Percentiles rank a stretch among this genome's conserved stretches.
phyloP scores from a whole-genome alignment of 2,888 invertebrate genomes.

The Tipula confusa region DNA sequence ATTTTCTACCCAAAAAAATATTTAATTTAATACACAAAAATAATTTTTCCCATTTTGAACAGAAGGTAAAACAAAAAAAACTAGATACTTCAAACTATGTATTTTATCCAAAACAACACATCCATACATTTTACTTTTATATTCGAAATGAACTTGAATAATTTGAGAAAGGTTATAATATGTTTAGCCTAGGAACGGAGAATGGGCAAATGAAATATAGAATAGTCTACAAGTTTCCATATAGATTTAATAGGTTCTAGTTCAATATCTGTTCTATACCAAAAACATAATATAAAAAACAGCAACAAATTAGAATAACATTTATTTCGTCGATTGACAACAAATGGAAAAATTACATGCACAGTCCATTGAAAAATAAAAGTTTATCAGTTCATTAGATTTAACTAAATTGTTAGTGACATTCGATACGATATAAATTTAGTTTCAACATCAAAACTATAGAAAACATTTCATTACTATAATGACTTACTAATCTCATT shows the following conservation, averaged over 20 bases:
- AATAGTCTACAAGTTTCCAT: background rate
- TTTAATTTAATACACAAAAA: background rate
- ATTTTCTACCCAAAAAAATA: background rate
- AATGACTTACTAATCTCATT: background rate
- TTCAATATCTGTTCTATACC: background rate
- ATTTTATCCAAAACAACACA: background rate
- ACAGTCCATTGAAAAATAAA: slow-evolving; percentile 1
- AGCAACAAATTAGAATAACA: background rate
- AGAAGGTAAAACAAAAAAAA: background rate
- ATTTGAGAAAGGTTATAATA: background rate
- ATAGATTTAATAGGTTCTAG: background rate
- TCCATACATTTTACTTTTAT: background rate
- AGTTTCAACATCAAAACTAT: too few species aligned
- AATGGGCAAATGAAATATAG: background rate
- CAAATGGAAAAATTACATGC: background rate
- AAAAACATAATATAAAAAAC: too few species aligned
- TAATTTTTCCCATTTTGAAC: background rate
- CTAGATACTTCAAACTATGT: background rate
- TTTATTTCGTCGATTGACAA: background rate
- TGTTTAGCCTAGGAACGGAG: background rate
- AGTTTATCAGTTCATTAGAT: slow-evolving; percentile 7
- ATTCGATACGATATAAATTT: background rate
- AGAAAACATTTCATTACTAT: too few species aligned
- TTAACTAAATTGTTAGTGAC: background rate
- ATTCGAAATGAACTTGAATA: background rate